Percentiles rank a stretch among this genome's conserved stretches.
Conservation (phyloP, 2,888 invertebrate species). For the Drosophila yooni region DNA sequence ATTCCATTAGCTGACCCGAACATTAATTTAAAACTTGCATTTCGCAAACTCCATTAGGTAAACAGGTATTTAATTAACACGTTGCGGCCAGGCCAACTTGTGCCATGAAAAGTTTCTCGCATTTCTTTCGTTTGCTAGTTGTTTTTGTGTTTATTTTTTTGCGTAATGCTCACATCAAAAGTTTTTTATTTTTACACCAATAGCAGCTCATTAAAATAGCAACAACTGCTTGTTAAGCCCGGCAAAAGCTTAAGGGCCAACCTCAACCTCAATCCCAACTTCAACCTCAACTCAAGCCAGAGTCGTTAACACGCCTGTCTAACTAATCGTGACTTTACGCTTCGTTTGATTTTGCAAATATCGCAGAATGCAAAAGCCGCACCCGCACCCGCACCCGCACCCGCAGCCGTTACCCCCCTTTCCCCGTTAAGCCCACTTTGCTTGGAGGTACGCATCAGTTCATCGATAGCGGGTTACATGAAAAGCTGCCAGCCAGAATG, state of each 20-base stretch:
- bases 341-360: constrained; percentile 84
- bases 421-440: background rate
- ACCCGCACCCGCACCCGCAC: constrained; percentile 2
- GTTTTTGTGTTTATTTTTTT: constrained; percentile 24
- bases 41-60: constrained; percentile 75
- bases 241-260: constrained; percentile 9
- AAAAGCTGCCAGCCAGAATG: constrained; percentile 45
- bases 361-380: constrained; percentile 65
- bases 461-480: constrained; percentile 64
- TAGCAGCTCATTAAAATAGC: constrained; percentile 76
- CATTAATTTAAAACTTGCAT: constrained; percentile 74
- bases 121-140: constrained; percentile 17
- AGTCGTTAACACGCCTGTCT: constrained; percentile 83
- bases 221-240: constrained; percentile 62
- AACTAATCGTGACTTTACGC: constrained; percentile 84
- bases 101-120: constrained; percentile 63
- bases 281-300: constrained; percentile 43
- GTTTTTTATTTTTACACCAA: constrained; percentile 63
- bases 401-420: background rate
- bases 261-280: constrained; percentile 45
- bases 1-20: constrained; percentile 56
- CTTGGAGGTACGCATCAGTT: constrained; percentile 27
- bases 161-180: constrained; percentile 69
- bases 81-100: constrained; percentile 64
- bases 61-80: constrained; percentile 79